phyloP scores from a whole-genome alignment of 2,888 invertebrate genomes.

The Tenodera sinensis region DNA sequence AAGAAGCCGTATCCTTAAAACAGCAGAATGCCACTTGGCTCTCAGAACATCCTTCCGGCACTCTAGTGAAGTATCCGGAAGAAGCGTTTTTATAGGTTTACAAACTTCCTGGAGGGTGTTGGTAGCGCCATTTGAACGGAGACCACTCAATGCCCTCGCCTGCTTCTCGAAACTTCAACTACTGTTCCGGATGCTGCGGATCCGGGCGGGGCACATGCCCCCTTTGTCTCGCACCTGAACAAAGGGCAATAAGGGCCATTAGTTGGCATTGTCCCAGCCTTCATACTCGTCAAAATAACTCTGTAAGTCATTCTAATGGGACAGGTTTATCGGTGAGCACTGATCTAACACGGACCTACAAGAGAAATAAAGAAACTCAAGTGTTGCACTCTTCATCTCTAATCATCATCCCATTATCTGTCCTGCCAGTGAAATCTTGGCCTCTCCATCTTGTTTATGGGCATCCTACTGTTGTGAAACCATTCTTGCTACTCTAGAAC shows the following conservation, averaged over 20 bases:
- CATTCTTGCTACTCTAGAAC: too few species aligned
- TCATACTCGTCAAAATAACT: not conserved
- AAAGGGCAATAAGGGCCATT: not conserved
- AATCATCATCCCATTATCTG: too few species aligned
- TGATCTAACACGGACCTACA: too few species aligned
- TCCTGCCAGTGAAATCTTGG: too few species aligned
- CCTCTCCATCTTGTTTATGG: too few species aligned
- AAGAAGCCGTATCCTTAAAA: too few species aligned
- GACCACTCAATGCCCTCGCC: not conserved
- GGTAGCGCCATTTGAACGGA: not conserved
- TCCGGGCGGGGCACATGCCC: not conserved
- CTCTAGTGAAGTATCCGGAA: not conserved
- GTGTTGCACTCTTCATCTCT: too few species aligned
- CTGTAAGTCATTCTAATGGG: not conserved
- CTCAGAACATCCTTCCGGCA: not conserved
- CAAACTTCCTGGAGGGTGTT: not conserved
- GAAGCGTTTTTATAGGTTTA: not conserved
- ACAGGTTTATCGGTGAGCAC: not conserved
- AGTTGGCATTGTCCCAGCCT: not conserved
- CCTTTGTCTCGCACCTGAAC: not conserved
- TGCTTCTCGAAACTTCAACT: not conserved
- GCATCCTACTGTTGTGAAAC: too few species aligned
- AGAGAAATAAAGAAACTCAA: too few species aligned
- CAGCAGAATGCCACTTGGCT: too few species aligned
- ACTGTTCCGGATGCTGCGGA: not conserved